Percentiles rank a stretch among this genome's conserved stretches.
Evolutionary conservation across 2,113 vertebrate genomes (phyloP).

Genomic region (Pseudorhombus dupliciocellatus): DNA sequence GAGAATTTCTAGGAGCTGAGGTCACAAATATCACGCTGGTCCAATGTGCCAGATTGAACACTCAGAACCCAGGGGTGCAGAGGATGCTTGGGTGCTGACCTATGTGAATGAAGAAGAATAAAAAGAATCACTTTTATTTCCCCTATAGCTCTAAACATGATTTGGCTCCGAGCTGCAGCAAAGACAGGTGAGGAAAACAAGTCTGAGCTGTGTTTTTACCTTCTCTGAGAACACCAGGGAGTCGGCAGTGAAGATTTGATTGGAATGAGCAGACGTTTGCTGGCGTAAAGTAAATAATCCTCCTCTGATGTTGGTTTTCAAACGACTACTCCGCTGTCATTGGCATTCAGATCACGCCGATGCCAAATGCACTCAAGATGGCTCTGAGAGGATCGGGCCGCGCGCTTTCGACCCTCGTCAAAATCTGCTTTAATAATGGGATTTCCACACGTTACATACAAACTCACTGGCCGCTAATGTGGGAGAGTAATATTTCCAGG

Average conservation of each 20-base stretch:
- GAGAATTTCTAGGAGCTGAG: slow-evolving; percentile 41
- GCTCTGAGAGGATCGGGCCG: slow-evolving; percentile 48
- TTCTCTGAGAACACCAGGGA: not conserved
- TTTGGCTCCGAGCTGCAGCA: slow-evolving; percentile 18
- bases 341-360: slow-evolving; percentile 60
- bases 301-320: slow-evolving; percentile 21
- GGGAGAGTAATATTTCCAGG: slow-evolving; percentile 56
- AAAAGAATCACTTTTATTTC: slow-evolving; percentile 29
- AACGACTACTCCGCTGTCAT: slow-evolving; percentile 19
- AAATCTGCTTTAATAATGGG: slow-evolving; percentile 64
- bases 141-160: not conserved
- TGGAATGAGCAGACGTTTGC: not conserved
- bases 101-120: slow-evolving; percentile 19
- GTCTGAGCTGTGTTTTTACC: not conserved
- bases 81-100: slow-evolving; percentile 29
- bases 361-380: slow-evolving; percentile 39
- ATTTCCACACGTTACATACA: slow-evolving; percentile 63
- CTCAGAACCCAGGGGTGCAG: slow-evolving; percentile 18
- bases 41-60: slow-evolving; percentile 56
- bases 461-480: slow-evolving; percentile 53
- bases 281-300: not conserved
- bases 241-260: slow-evolving; percentile 5
- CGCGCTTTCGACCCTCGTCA: slow-evolving; percentile 59
- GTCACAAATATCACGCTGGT: slow-evolving; percentile 52
- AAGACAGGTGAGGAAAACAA: slow-evolving; percentile 13